Conservation (phyloP, 2,113 vertebrate genomes). For the Alligator mississippiensis region DNA sequence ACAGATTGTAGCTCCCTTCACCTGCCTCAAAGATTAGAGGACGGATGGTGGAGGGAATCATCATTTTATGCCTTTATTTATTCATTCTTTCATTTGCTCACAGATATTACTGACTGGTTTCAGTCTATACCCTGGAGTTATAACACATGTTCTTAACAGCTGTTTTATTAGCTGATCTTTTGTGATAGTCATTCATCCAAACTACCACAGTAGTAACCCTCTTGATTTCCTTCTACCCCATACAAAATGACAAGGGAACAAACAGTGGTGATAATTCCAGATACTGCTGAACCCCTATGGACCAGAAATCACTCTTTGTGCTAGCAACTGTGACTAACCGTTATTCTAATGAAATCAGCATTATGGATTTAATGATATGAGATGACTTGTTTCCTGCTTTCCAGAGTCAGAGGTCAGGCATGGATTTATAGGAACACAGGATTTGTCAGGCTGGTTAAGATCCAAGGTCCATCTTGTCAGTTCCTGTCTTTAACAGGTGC, state of each 20-base stretch:
- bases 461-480: neutral
- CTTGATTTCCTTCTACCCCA: constrained; percentile 55
- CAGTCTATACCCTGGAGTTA: constrained; percentile 72
- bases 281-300: constrained; percentile 25
- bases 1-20: neutral
- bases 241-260: constrained; percentile 72
- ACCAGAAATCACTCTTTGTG: constrained; percentile 42
- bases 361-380: neutral
- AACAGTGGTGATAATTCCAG: constrained; percentile 41
- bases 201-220: constrained; percentile 55
- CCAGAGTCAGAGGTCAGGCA: neutral
- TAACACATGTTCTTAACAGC: constrained; percentile 80
- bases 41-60: constrained; percentile 26
- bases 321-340: constrained; percentile 34
- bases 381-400: neutral
- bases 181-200: constrained; percentile 74
- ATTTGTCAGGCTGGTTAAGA: neutral
- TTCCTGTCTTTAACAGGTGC: neutral
- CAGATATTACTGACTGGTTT: constrained; percentile 71
- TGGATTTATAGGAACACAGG: neutral
- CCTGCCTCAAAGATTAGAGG: neutral
- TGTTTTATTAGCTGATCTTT: constrained; percentile 78
- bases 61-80: constrained; percentile 65
- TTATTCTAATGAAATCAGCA: constrained; percentile 24
- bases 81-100: constrained; percentile 70